Conservation (phyloP, 2,113 vertebrate genomes). For the Sphyrna mokarran region DNA sequence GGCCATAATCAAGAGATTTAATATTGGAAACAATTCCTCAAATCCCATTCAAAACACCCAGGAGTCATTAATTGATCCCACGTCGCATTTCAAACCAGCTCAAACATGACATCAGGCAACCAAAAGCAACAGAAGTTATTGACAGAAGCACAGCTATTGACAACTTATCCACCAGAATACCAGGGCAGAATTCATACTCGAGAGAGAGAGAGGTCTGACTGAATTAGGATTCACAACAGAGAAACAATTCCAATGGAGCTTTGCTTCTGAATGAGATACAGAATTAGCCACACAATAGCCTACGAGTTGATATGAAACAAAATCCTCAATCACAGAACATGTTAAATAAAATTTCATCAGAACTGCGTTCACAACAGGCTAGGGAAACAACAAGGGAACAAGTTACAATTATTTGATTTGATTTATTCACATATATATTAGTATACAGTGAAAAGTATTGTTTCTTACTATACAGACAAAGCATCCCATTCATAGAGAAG, state of each 20-base stretch:
- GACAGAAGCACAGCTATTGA: background rate
- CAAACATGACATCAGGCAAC: background rate
- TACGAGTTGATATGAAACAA: background rate
- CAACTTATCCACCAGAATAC: background rate
- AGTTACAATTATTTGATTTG: background rate
- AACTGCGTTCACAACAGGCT: background rate
- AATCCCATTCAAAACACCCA: constrained; percentile 18
- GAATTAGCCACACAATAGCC: background rate
- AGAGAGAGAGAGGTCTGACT: background rate
- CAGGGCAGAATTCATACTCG: background rate
- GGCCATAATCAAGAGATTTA: background rate
- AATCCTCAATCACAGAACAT: background rate
- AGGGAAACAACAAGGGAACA: background rate
- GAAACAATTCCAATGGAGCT: background rate
- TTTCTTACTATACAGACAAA: too few relatives aligned
- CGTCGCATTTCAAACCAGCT: background rate
- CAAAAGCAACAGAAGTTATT: background rate
- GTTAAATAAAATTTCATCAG: background rate
- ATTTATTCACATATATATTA: too few relatives aligned
- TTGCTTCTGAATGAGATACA: background rate
- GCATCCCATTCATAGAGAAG: too few relatives aligned
- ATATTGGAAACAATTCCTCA: background rate
- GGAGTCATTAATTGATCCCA: background rate
- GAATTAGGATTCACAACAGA: too few relatives aligned
- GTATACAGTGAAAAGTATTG: too few relatives aligned